Conservation (phyloP, 2,113 vertebrate genomes). For the Archocentrus centrarchus region DNA sequence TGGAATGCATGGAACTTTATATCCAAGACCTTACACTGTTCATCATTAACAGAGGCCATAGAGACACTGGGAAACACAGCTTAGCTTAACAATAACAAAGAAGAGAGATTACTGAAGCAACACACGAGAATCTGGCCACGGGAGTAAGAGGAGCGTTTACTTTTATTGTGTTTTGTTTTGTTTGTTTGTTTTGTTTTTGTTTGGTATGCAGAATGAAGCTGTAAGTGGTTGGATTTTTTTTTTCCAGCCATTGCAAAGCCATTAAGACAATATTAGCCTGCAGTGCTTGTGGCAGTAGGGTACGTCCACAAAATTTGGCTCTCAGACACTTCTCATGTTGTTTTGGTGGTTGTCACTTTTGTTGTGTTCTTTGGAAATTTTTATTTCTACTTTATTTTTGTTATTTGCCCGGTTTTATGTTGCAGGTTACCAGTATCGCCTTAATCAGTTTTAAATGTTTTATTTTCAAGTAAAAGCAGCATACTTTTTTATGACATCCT, state of each 20-base stretch:
- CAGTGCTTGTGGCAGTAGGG: conserved; percentile 74
- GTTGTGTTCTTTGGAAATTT: conserved; percentile 13
- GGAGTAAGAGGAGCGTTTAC: conserved; percentile 45
- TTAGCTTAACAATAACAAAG: conserved; percentile 35
- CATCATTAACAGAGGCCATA: conserved; percentile 89
- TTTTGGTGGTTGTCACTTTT: conserved; percentile 25
- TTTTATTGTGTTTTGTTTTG: background rate
- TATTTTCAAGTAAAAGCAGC: conserved; percentile 70
- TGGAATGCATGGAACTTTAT: conserved; percentile 84
- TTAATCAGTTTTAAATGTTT: conserved; percentile 90
- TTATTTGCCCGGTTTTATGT: conserved; percentile 75
- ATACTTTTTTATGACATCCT: conserved; percentile 61
- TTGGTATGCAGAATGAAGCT: conserved; percentile 46
- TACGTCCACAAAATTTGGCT: conserved; percentile 62
- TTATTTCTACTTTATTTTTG: conserved; percentile 39
- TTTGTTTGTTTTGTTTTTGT: background rate
- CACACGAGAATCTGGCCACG: conserved; percentile 47
- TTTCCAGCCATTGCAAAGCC: conserved; percentile 81
- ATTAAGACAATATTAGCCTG: conserved; percentile 83
- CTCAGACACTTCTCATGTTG: conserved; percentile 44
- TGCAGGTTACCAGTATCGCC: conserved; percentile 85
- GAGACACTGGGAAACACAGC: conserved; percentile 81
- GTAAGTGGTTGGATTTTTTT: conserved; percentile 69
- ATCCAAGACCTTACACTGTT: conserved; percentile 98
- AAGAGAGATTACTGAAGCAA: conserved; percentile 51